Evolutionary conservation across 2,113 vertebrate genomes (phyloP).

Genomic region (Grus americana): DNA sequence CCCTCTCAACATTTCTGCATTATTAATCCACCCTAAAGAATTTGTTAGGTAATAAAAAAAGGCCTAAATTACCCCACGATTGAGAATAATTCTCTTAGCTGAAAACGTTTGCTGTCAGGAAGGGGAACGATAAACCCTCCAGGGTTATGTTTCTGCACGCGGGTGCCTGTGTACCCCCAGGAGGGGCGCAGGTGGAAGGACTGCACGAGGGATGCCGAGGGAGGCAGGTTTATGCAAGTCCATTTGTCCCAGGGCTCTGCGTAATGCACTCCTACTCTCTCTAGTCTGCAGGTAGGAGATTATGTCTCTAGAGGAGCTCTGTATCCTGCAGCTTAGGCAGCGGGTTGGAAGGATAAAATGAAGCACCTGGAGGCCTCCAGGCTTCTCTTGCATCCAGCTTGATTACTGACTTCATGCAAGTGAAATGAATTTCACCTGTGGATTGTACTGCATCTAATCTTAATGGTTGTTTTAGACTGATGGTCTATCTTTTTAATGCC

Average conservation of each 20-base stretch:
- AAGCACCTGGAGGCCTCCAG: background rate
- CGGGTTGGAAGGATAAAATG: background rate
- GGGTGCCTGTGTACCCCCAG: background rate
- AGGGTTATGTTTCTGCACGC: rapidly evolving
- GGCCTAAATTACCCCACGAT: background rate
- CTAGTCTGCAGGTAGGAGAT: background rate
- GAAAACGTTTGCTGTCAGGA: background rate
- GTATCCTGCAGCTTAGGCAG: background rate
- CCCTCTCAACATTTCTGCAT: background rate
- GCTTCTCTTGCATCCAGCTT: background rate
- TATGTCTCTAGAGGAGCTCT: background rate
- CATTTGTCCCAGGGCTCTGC: background rate
- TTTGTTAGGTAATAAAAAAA: background rate
- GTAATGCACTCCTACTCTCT: background rate
- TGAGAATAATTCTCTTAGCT: background rate
- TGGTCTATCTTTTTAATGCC: background rate
- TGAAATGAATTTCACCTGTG: background rate
- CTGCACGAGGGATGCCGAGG: rapidly evolving
- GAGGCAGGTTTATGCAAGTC: background rate
- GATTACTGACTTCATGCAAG: background rate
- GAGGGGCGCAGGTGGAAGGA: background rate
- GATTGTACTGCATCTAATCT: background rate
- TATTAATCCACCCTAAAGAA: background rate
- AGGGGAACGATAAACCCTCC: background rate
- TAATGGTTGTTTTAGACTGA: background rate